These are phyloP conservation scores for Lethenteron camtschaticum DNA, from an alignment of 2,113 vertebrate species.

Conservation along the genomic window DNA sequence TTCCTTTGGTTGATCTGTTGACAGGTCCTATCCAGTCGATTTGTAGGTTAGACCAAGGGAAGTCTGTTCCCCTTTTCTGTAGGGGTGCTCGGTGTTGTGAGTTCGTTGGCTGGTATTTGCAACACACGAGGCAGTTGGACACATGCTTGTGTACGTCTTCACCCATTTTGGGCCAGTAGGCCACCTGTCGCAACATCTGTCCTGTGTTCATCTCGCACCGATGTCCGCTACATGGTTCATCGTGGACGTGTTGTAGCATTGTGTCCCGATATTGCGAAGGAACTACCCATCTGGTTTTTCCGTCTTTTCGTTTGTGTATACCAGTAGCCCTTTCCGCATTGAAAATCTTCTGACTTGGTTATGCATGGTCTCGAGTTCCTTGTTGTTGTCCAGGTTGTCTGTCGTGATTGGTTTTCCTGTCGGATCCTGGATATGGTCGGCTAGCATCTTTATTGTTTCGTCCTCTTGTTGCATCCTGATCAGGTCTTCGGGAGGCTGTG, in stretches of 20 bases:
- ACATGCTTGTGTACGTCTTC: too few relatives aligned
- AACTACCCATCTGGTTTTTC: background rate
- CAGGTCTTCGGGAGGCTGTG: too few relatives aligned
- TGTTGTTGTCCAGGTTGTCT: too few relatives aligned
- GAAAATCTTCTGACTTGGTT: too few relatives aligned
- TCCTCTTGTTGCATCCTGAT: too few relatives aligned
- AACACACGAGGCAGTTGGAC: conserved; percentile 8
- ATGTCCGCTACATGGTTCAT: conserved; percentile 6
- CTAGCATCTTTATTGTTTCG: too few relatives aligned
- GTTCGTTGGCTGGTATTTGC: conserved; percentile 9
- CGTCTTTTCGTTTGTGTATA: too few relatives aligned
- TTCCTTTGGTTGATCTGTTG: conserved; percentile 10
- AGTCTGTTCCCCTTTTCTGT: background rate
- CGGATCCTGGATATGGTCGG: too few relatives aligned
- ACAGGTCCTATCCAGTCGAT: background rate
- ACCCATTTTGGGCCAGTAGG: background rate
- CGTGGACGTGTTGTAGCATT: conserved; percentile 6
- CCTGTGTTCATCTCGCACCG: background rate
- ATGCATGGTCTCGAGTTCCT: too few relatives aligned
- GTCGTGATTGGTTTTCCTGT: too few relatives aligned
- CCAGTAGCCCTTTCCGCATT: too few relatives aligned
- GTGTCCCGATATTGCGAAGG: conserved; percentile 6
- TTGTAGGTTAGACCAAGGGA: conserved; percentile 4
- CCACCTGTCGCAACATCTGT: conserved; percentile 4
- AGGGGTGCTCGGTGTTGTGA: conserved; percentile 7